A percentile compares a stretch with the other conserved stretches of the same genome.
These are phyloP conservation scores for Macrostomum lignano DNA, from an alignment of 1,140 invertebrate genomes.

Conservation along the genomic window DNA sequence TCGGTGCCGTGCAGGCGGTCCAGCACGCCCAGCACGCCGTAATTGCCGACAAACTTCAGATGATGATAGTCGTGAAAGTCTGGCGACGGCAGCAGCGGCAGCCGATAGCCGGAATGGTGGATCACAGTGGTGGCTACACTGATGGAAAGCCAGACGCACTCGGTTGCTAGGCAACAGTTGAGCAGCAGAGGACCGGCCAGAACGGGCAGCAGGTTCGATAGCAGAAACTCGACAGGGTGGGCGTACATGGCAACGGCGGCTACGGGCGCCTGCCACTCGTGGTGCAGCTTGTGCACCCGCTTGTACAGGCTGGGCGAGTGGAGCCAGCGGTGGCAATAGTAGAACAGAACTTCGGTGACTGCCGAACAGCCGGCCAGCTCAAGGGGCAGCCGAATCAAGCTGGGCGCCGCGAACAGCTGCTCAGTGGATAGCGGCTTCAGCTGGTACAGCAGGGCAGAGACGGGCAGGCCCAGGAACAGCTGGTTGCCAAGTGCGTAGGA, in stretches of 20 bases:
- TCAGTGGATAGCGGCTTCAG: too few relatives aligned
- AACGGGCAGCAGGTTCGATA: too few relatives aligned
- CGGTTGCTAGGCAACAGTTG: slow-evolving; percentile 45
- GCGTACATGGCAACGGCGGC: slow-evolving; percentile 43
- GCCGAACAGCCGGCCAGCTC: slow-evolving; percentile 47
- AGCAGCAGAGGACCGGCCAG: slow-evolving; percentile 43
- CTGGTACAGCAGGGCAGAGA: too few relatives aligned
- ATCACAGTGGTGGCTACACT: slow-evolving; percentile 45
- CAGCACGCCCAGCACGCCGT: slow-evolving; percentile 43
- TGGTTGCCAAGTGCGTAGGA: too few relatives aligned
- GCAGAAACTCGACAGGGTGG: slow-evolving; percentile 52
- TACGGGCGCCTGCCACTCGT: too few relatives aligned
- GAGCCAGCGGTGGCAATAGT: slow-evolving; percentile 52
- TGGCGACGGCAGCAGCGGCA: too few relatives aligned
- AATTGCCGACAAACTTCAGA: slow-evolving; percentile 32
- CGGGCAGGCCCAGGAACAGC: too few relatives aligned
- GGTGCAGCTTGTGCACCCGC: slow-evolving; percentile 53
- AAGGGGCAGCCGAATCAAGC: slow-evolving; percentile 45
- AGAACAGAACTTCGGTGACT: slow-evolving; percentile 52
- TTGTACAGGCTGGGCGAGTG: slow-evolving; percentile 47
- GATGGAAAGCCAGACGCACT: slow-evolving; percentile 44
- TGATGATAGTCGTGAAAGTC: slow-evolving; percentile 59
- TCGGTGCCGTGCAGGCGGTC: slow-evolving; percentile 51
- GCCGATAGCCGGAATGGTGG: slow-evolving; percentile 52
- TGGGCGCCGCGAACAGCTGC: too few relatives aligned